Conservation (phyloP, 2,797 vertebrate genomes). For the Ctenosaura bakeri region DNA sequence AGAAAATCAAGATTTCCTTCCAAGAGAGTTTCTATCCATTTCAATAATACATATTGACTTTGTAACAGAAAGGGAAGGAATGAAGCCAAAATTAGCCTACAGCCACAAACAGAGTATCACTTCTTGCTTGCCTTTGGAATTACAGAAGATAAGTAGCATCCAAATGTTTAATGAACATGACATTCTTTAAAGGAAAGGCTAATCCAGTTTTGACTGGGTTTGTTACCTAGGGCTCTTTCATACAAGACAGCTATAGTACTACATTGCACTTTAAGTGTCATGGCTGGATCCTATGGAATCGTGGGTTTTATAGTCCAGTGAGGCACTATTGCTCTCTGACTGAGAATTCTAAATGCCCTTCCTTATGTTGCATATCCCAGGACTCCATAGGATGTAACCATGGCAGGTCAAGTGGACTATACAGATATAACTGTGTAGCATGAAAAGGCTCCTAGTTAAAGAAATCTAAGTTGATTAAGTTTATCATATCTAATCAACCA, state of each 20-base stretch:
- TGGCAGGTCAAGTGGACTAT: too few relatives aligned
- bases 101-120: not conserved
- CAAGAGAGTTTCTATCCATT: slow-evolving; percentile 41
- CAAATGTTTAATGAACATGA: not conserved
- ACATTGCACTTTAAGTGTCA: too few relatives aligned
- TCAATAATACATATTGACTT: slow-evolving; percentile 38
- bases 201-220: not conserved
- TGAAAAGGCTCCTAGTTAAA: not conserved
- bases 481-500: not conserved
- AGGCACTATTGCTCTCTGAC: not conserved
- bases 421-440: too few relatives aligned
- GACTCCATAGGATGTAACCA: too few relatives aligned
- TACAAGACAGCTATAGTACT: too few relatives aligned
- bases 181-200: not conserved
- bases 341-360: too few relatives aligned
- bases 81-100: slow-evolving; percentile 19
- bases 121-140: slow-evolving; percentile 7
- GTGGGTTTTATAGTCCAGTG: too few relatives aligned
- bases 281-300: too few relatives aligned
- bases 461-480: not conserved
- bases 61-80: slow-evolving; percentile 36
- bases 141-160: slow-evolving; percentile 1
- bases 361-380: too few relatives aligned
- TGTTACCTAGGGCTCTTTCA: not conserved
- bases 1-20: slow-evolving; percentile 35